Evolutionary conservation across 2,797 vertebrate genomes (phyloP).

Genomic region (Coracias cyanogaster): DNA sequence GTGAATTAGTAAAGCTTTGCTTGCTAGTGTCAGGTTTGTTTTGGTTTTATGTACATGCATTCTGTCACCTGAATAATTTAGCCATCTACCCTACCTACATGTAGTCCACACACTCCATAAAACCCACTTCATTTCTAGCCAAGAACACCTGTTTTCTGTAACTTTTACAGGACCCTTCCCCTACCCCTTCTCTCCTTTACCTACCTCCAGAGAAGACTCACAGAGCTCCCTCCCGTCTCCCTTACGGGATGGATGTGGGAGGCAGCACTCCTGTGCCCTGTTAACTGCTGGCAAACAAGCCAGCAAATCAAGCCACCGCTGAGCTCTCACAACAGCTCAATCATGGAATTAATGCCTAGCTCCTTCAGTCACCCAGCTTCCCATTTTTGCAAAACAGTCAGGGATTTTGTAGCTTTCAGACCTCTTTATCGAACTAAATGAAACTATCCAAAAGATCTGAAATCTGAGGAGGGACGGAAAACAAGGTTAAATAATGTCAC

Average conservation of each 20-base stretch:
- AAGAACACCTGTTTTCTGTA: background rate
- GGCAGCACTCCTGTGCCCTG: background rate
- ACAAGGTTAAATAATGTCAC: background rate
- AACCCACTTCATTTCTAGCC: background rate
- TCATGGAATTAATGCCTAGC: background rate
- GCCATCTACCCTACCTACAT: background rate
- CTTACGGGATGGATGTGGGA: fast-evolving
- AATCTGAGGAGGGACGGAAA: background rate
- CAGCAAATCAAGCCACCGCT: background rate
- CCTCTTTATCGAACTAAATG: background rate
- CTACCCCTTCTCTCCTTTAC: background rate
- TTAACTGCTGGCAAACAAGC: background rate
- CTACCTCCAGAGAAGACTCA: background rate
- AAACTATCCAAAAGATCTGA: background rate
- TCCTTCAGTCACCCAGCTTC: background rate
- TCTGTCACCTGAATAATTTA: background rate
- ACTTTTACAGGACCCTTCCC: background rate
- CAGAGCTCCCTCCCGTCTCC: fast-evolving
- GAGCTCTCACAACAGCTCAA: background rate
- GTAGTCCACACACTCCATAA: fast-evolving
- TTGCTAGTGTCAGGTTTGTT: fast-evolving
- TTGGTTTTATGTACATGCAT: background rate
- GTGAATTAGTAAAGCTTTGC: background rate
- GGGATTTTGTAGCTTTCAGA: background rate
- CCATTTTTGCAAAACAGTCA: background rate